Conservation (phyloP, 2,113 vertebrate species). For the Mobula hypostoma region DNA sequence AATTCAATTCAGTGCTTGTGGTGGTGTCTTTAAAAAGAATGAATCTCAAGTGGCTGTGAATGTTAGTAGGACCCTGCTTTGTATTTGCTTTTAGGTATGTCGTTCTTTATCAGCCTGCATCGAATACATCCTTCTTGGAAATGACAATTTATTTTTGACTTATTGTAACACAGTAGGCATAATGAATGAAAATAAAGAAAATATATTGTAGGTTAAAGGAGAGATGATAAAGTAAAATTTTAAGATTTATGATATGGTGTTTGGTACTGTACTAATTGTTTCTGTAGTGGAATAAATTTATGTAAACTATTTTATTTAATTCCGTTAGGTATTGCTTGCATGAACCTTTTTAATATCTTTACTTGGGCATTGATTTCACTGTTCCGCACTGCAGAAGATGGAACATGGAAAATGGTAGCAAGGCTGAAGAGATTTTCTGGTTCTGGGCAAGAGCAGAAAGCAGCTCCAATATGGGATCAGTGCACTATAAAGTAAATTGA, state of each 20-base stretch:
- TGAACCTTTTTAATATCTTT: neutral
- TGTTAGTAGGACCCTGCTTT: neutral
- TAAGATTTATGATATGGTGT: neutral
- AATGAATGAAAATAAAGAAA: neutral
- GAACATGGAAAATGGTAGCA: too few species aligned
- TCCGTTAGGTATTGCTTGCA: neutral
- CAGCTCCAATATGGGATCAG: too few species aligned
- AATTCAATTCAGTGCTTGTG: neutral
- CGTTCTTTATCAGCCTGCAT: neutral
- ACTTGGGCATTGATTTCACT: neutral
- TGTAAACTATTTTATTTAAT: neutral
- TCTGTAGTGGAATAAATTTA: neutral
- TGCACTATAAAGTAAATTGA: too few species aligned
- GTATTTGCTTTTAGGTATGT: neutral
- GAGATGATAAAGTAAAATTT: neutral
- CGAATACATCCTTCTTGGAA: neutral
- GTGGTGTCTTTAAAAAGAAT: conserved; percentile 7
- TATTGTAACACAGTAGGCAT: neutral
- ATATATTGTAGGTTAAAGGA: neutral
- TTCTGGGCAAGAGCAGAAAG: too few species aligned
- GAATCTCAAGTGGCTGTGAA: neutral
- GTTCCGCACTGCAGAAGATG: too few species aligned
- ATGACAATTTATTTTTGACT: conserved; percentile 16
- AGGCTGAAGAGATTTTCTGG: too few species aligned
- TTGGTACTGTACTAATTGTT: neutral